Percentiles rank a stretch among this genome's conserved stretches.
Evolutionary conservation across 2,888 invertebrate species (phyloP).

Genomic region (Hermaeophaga mercurialis): DNA sequence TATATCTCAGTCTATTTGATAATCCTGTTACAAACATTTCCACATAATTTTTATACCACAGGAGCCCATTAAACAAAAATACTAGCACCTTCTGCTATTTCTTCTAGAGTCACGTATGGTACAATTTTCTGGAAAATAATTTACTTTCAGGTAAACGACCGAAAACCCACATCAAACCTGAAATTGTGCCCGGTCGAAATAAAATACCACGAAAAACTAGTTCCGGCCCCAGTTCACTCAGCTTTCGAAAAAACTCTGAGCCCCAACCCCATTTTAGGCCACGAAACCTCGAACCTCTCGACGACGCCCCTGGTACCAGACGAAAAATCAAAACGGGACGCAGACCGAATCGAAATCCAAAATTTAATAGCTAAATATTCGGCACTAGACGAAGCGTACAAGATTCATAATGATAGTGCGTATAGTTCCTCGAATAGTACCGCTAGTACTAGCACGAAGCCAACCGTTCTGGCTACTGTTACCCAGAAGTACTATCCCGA

Average conservation of each 20-base stretch:
- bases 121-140: too few relatives aligned
- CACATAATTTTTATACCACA: too few relatives aligned
- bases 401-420: slow-evolving; percentile 45
- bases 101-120: too few relatives aligned
- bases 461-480: slow-evolving; percentile 51
- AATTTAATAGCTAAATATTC: slow-evolving; percentile 83
- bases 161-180: slow-evolving; percentile 54
- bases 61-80: too few relatives aligned
- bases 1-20: too few relatives aligned
- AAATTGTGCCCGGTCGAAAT: slow-evolving; percentile 64
- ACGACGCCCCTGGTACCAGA: slow-evolving; percentile 59
- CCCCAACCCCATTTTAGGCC: slow-evolving; percentile 25
- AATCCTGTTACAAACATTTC: too few relatives aligned
- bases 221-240: slow-evolving; percentile 46
- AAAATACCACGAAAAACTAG: slow-evolving; percentile 51
- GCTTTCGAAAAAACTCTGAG: slow-evolving; percentile 42
- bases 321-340: slow-evolving; percentile 73
- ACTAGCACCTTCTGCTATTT: too few relatives aligned
- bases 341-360: slow-evolving; percentile 82
- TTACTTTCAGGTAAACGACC: slow-evolving; percentile 57
- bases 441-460: slow-evolving; percentile 48
- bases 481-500: slow-evolving; percentile 54
- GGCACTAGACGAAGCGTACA: slow-evolving; percentile 75
- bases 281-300: slow-evolving; percentile 58
- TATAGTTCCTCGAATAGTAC: slow-evolving; percentile 26